Conservation (phyloP, 1,140 invertebrate species). For the Heliothis subflexa region DNA sequence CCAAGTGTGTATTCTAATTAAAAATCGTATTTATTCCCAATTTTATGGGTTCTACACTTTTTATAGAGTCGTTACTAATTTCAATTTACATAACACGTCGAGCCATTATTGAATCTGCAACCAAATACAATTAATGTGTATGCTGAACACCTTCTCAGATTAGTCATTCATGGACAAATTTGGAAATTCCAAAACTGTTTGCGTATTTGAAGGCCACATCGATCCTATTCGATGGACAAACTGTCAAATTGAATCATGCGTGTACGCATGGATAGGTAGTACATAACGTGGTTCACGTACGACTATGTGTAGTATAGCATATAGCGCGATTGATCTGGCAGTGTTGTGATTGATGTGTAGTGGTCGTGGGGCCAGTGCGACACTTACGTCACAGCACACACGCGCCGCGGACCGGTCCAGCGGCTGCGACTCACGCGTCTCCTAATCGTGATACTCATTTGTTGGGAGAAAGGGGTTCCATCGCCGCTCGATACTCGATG, state of each 20-base stretch:
- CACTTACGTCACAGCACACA: constrained; percentile 7
- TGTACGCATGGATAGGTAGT: background rate
- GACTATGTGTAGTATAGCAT: background rate
- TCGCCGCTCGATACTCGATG: background rate
- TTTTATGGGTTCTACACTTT: background rate
- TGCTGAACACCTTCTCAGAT: too few species aligned
- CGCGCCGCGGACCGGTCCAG: background rate
- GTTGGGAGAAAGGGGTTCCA: constrained; percentile 10
- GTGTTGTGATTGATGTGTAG: background rate
- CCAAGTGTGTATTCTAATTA: background rate
- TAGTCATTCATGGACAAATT: background rate
- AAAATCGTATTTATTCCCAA: background rate
- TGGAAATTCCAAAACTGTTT: background rate
- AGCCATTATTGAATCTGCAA: too few species aligned
- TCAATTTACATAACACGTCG: background rate
- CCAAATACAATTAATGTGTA: too few species aligned
- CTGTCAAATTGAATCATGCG: constrained; percentile 5
- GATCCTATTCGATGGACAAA: background rate
- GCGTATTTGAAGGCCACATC: background rate
- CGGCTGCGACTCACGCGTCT: constrained; percentile 4
- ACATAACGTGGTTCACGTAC: background rate
- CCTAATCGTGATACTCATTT: constrained; percentile 6
- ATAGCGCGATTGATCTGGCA: background rate
- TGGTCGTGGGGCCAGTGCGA: background rate
- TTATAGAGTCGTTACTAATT: background rate